Evolutionary conservation across 2,888 invertebrate species (phyloP).

Genomic region (Epistrophe grossulariae): DNA sequence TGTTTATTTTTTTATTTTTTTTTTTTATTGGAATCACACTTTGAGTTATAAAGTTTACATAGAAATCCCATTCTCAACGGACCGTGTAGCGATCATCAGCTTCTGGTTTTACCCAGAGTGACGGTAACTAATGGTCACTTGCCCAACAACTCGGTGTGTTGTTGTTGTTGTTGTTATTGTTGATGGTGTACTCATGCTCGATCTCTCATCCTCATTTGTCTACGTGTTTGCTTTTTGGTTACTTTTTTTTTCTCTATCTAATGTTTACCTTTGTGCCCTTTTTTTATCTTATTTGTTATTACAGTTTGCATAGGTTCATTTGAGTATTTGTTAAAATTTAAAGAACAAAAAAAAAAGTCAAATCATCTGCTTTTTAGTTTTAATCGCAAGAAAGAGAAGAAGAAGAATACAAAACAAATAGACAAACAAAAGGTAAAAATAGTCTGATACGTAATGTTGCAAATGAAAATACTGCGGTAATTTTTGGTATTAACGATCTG

Average conservation of each 20-base stretch:
- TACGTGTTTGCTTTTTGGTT: slow-evolving; percentile 54
- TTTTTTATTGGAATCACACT: slow-evolving; percentile 42
- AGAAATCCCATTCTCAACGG: slow-evolving; percentile 53
- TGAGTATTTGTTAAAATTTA: slow-evolving; percentile 24
- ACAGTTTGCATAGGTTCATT: slow-evolving; percentile 42
- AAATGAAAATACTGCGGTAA: background rate
- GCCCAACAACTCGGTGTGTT: slow-evolving; percentile 24
- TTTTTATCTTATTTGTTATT: slow-evolving; percentile 20
- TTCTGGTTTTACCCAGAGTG: slow-evolving; percentile 69
- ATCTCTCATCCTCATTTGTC: slow-evolving; percentile 53
- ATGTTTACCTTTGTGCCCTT: slow-evolving; percentile 37
- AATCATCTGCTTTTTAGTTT: slow-evolving; percentile 25
- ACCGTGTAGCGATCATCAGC: slow-evolving; percentile 69
- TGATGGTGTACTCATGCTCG: background rate
- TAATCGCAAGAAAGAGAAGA: slow-evolving; percentile 5
- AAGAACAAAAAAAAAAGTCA: background rate
- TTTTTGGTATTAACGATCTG: too few species aligned
- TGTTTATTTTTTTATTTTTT: background rate
- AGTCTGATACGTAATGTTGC: background rate
- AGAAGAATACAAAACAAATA: background rate
- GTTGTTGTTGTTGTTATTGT: slow-evolving; percentile 2
- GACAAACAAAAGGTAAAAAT: background rate
- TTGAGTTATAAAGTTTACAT: slow-evolving; percentile 32
- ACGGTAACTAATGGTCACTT: slow-evolving; percentile 61
- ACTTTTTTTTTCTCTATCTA: slow-evolving; percentile 17